phyloP scores from a whole-genome alignment of 2,888 invertebrate genomes.

The Scaptomyza flava region DNA sequence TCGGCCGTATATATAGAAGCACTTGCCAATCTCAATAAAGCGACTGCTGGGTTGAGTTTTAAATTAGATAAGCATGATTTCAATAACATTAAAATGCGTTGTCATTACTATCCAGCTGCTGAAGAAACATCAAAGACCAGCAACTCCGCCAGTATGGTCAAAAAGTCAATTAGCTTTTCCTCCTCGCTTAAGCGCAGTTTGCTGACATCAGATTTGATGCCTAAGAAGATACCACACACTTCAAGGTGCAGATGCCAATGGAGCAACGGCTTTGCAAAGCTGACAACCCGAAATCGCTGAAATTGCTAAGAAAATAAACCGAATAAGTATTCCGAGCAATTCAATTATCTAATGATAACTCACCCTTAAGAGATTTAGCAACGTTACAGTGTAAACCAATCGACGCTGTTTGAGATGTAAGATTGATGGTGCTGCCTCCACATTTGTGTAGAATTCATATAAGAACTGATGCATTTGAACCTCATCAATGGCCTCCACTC shows the following conservation, averaged over 20 bases:
- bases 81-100: neutral
- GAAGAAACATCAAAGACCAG: constrained; percentile 22
- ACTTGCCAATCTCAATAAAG: constrained; percentile 59
- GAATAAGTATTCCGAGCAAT: neutral
- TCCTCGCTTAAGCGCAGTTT: constrained; percentile 1
- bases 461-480: constrained; percentile 65
- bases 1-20: constrained; percentile 73
- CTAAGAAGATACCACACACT: constrained; percentile 58
- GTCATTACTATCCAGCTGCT: neutral
- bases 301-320: constrained; percentile 61
- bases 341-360: neutral
- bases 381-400: constrained; percentile 68
- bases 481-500: constrained; percentile 49
- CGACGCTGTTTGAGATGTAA: constrained; percentile 36
- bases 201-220: constrained; percentile 4
- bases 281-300: constrained; percentile 41
- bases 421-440: constrained; percentile 55
- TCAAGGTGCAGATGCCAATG: constrained; percentile 61
- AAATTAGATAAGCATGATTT: neutral
- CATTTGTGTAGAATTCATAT: constrained; percentile 66
- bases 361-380: constrained; percentile 75
- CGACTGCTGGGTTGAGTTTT: constrained; percentile 41
- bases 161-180: constrained; percentile 60
- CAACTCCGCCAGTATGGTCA: constrained; percentile 60
- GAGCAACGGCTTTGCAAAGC: constrained; percentile 38